These are phyloP conservation scores for Chiloscyllium plagiosum DNA, from an alignment of 2,113 vertebrate species.

Conservation along the genomic window DNA sequence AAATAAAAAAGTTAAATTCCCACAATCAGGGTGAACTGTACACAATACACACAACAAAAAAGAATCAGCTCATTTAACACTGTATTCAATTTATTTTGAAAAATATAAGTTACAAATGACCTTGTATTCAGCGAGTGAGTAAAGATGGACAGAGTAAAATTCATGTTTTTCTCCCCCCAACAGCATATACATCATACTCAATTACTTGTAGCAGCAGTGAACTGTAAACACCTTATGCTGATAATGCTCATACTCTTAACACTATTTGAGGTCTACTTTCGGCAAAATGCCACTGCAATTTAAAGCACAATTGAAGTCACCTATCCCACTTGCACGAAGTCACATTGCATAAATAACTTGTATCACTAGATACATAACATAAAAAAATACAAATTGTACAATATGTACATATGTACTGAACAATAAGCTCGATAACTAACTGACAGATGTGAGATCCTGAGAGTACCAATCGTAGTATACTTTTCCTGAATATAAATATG, in stretches of 20 bases:
- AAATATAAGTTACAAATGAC: constrained; percentile 3
- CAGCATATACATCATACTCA: background rate
- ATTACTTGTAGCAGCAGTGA: constrained; percentile 15
- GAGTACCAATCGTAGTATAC: background rate
- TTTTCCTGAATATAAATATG: background rate
- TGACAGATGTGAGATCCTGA: background rate
- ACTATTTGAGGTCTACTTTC: background rate
- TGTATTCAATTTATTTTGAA: constrained; percentile 26
- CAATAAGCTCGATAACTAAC: background rate
- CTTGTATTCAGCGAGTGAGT: background rate
- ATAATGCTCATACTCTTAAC: background rate
- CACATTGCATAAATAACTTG: background rate
- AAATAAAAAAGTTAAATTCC: background rate
- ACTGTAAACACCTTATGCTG: background rate
- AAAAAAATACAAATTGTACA: background rate
- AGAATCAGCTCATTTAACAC: background rate
- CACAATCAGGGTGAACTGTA: background rate
- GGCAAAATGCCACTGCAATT: background rate
- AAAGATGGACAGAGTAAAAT: background rate
- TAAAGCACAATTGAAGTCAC: background rate
- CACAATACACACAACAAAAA: background rate
- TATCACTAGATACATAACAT: background rate
- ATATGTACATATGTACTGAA: background rate
- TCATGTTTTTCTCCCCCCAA: background rate
- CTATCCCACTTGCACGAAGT: background rate